Evolutionary conservation across 2,113 vertebrate genomes (phyloP).

Genomic region (Telmatochromis sp.): DNA sequence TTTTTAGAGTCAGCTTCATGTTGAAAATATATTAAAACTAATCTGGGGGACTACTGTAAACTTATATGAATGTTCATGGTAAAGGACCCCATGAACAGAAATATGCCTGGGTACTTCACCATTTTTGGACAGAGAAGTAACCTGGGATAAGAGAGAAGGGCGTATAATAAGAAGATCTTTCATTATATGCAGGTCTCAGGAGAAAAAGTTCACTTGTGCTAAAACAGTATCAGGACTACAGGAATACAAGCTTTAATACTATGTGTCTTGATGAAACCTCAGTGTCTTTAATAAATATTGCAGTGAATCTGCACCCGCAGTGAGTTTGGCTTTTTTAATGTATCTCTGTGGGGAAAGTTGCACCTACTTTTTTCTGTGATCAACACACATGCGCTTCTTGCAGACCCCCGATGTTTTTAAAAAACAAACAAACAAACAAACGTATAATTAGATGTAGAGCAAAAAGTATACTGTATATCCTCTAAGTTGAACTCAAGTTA

Average conservation of each 20-base stretch:
- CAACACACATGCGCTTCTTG: not conserved
- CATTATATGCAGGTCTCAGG: not conserved
- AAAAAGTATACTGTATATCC: not conserved
- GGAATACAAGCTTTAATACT: not conserved
- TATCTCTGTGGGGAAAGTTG: not conserved
- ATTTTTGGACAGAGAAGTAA: not conserved
- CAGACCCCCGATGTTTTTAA: not conserved
- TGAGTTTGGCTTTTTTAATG: not conserved
- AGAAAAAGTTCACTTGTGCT: not conserved
- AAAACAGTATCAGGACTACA: not conserved
- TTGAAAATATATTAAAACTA: not conserved
- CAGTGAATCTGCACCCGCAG: not conserved
- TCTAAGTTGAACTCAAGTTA: not conserved
- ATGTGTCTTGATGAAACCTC: not conserved
- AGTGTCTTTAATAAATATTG: not conserved
- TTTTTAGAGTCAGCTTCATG: not conserved
- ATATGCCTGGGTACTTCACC: not conserved
- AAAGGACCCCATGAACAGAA: not conserved
- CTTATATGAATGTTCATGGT: not conserved
- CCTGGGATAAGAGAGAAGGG: not conserved
- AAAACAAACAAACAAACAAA: not conserved
- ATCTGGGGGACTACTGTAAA: not conserved
- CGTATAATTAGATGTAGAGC: not conserved
- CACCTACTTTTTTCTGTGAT: not conserved
- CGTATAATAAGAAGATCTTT: not conserved